phyloP scores from a whole-genome alignment of 2,797 vertebrate species.

The Glossophaga mutica region DNA sequence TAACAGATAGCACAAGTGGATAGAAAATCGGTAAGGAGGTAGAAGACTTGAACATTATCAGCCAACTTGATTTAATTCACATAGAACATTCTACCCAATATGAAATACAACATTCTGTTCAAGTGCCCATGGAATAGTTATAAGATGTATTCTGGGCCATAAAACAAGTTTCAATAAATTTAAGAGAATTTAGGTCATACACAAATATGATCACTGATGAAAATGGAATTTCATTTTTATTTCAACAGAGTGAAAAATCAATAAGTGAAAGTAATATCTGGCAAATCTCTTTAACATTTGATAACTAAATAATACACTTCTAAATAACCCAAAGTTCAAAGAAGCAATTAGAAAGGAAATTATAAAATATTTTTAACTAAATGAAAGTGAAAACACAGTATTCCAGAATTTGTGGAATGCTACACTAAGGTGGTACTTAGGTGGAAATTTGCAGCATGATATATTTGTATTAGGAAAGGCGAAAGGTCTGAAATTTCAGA shows the following conservation, averaged over 20 bases:
- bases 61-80: not conserved
- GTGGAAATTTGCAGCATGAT: not conserved
- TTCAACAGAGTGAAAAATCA: not conserved
- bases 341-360: not conserved
- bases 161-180: not conserved
- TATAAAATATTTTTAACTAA: not conserved
- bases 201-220: not conserved
- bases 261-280: not conserved
- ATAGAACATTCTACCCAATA: not conserved
- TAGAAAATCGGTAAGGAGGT: not conserved
- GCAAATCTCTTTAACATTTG: not conserved
- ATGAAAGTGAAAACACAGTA: not conserved
- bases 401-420: not conserved
- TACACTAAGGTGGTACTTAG: not conserved
- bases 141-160: not conserved
- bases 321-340: not conserved
- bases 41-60: not conserved
- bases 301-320: not conserved
- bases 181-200: not conserved
- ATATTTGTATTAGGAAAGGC: not conserved
- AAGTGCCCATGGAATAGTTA: not conserved
- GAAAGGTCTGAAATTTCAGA: not conserved
- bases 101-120: not conserved
- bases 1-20: not conserved
- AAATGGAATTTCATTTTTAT: not conserved